Evolutionary conservation across 2,113 vertebrate species (phyloP), one percentile per base, ranked within the genome.

Genomic region (Hemicordylus capensis): DNA sequence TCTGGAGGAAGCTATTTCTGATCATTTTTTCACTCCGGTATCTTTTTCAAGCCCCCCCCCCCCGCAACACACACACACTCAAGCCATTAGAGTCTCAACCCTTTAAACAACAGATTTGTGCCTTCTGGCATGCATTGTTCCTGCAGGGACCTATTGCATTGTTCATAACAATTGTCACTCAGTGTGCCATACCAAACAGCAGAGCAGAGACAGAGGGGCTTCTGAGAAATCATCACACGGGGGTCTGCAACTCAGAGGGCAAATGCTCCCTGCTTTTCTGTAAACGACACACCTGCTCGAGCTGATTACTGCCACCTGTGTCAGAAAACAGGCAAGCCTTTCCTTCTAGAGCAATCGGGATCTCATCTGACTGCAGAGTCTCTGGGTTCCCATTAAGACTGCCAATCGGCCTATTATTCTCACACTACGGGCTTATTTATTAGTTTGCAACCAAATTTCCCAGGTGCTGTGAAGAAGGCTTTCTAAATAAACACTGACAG

Each of bases 401-500:
- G 56, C 73, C 42, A 82, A 17, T 82, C 78, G 75, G 44, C 4
- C 46, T 34, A 83, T 83, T 73, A 80, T 64, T 88, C 75, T 83
- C 77, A 5, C 42, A 42, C 3, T 83, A 81, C 51, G 58, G 73
- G 59, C 75, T 15, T 51, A 83, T 81, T 82, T 2, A 63, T 81
- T 85, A 90, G 34, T 81, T 88, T 59, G 34, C 54, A 88, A 85
- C 63, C 48, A 70, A 81, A 31, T 79, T 87, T 90, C 80, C 81
- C 82, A 92, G 75, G 70, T 86, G 73, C 24, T 64, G 88, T 63
- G 24, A 51, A 81, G 31, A 79, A 81, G 39, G 20, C 79, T 90
- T 86, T 76, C 48, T 84, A n/a, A 87, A 82, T 81, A 85, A 91
- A 89, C 83, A 64, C 80, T 88, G 85, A 86, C 48, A 89, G 61